Evolutionary conservation across 30 jellyfish, hydroid and myxozoan species (phyloP), one percentile per base, ranked within the genome.

Genomic region (Pelagia noctiluca): DNA sequence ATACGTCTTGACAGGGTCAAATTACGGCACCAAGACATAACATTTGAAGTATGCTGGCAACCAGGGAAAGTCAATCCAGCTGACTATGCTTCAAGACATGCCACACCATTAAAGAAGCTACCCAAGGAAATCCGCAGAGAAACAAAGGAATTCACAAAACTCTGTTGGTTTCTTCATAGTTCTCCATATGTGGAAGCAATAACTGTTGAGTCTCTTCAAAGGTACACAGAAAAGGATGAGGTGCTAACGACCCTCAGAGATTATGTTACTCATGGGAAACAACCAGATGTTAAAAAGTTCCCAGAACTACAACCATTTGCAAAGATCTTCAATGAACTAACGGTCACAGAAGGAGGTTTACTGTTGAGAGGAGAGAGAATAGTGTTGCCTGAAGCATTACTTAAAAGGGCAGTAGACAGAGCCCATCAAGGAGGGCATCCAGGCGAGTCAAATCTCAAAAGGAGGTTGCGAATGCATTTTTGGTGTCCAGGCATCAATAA

Each of bases 341-440:
- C 88, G 23, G 75, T 53, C 28, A 76, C 95, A 61, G 84, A 54
- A 76, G 89, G 72, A 85, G 89, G 84, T 23, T 50, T 72, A 21
- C 16, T 54, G 18, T 50, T 85, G 37, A 72, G 66, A 75, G 76
- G 62, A 52, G 81, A 57, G 62, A 52, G 81, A 57, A 73, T 71
- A 25, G 38, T 84, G 32, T 57, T 84, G 48, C 95, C 89, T 32
- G 65, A 54, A 50, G 53, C 74, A 1, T 69, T 84, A 31, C 69
- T 90, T 48, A 30, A 48, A 46, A 84, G 24, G 19, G 96, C 96
- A 19, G 38, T 76, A 10, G 86, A 60, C 57, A 52, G 29, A 63
- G 88, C 82, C 0, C 82, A 69, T 28, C 97, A 79, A 36, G 89
- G 89, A 63, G 86, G 93, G n/a, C 87, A 76, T 63, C 94, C 85